Evolutionary conservation across 2,888 invertebrate genomes (phyloP).

Genomic region (Vannuccia rotundouncinata): DNA sequence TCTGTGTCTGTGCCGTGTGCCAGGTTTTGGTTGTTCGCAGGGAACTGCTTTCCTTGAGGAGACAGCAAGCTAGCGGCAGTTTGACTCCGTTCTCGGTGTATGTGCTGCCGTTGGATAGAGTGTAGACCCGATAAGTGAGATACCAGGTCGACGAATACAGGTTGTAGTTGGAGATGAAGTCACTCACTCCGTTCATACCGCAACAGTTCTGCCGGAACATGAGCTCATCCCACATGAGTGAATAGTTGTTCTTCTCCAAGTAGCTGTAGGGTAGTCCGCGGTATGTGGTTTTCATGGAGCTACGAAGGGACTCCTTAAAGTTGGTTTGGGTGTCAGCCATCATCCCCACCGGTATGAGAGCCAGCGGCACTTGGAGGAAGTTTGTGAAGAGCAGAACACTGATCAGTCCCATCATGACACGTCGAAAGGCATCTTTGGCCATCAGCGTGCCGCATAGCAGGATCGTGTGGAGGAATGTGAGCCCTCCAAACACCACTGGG

Average conservation of each 20-base stretch:
- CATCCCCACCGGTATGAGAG: background rate
- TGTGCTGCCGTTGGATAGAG: background rate
- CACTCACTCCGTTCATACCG: background rate
- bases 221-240: background rate
- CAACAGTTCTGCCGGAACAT: slow-evolving; percentile 11
- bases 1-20: background rate
- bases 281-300: background rate
- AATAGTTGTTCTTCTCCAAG: background rate
- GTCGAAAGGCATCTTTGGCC: background rate
- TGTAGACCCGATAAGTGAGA: background rate
- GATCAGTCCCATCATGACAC: background rate
- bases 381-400: background rate
- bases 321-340: background rate
- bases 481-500: background rate
- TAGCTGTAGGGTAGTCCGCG: slow-evolving; percentile 24
- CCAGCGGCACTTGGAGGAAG: background rate
- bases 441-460: background rate
- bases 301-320: background rate
- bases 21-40: background rate
- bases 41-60: background rate
- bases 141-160: background rate
- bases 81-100: background rate
- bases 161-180: background rate
- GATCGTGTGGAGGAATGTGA: background rate
- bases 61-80: background rate